phyloP scores from a whole-genome alignment of 2,797 vertebrate species.

The Alectoris magna region DNA sequence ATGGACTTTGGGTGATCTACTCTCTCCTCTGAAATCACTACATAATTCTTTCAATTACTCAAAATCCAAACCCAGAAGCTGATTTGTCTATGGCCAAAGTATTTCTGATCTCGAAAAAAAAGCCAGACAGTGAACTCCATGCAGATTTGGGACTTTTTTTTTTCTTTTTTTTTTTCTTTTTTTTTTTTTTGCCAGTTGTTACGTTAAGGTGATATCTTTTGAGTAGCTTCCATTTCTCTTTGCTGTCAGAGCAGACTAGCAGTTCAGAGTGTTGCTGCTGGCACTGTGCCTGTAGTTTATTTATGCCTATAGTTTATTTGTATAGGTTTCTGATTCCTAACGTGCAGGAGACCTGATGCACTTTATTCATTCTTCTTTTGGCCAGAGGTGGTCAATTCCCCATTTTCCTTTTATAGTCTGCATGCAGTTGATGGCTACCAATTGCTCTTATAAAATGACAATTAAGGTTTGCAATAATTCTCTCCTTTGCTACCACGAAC shows the following conservation, averaged over 20 bases:
- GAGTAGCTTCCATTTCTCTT: constrained; percentile 50
- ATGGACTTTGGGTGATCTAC: constrained; percentile 11
- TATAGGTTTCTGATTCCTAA: constrained; percentile 63
- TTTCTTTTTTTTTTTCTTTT: not conserved
- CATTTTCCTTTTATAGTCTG: constrained; percentile 66
- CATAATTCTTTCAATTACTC: constrained; percentile 10
- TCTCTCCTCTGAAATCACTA: constrained; percentile 37
- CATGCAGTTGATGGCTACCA: constrained; percentile 58
- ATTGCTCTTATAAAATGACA: constrained; percentile 43
- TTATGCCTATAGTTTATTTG: constrained; percentile 47
- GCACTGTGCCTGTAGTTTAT: constrained; percentile 12
- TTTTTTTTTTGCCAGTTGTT: not conserved
- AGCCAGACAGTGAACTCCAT: not conserved
- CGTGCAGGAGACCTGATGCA: constrained; percentile 34
- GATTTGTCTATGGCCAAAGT: constrained; percentile 41
- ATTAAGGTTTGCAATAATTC: constrained; percentile 52
- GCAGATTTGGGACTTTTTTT: constrained; percentile 10
- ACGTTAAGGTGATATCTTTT: constrained; percentile 52
- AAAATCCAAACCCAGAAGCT: constrained; percentile 19
- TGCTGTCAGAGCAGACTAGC: constrained; percentile 29
- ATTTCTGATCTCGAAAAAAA: constrained; percentile 4
- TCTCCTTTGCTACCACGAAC: constrained; percentile 26
- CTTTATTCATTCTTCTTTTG: constrained; percentile 68
- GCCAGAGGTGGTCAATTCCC: constrained; percentile 49
- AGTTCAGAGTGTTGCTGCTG: constrained; percentile 54